Evolutionary conservation across 2,113 vertebrate genomes (phyloP), one percentile per base, ranked within the genome.

Genomic region (Tachysurus fulvidraco): DNA sequence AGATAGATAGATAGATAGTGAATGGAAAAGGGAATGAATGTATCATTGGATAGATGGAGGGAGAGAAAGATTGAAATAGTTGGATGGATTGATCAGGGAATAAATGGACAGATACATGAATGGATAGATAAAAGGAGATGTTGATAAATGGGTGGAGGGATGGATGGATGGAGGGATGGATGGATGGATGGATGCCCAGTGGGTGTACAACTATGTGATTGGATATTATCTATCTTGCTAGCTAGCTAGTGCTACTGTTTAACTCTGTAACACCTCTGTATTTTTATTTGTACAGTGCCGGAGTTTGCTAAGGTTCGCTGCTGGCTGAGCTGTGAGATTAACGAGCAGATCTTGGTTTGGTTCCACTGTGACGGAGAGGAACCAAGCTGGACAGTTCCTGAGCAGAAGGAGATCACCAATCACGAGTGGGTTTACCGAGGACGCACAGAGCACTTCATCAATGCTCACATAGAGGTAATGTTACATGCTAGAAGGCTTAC

Each of bases 261-360:
- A 65, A 21, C 46, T 62, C 28, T 50, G 2, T 69, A 6, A 36
- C 1, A 55, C 30, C 52, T 80, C 1, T 62, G 16, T 85, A 21
- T 81, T 65, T 64, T 55, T 25, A 14, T 88, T 2, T 88, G 7
- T 78, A 25, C 91, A 98, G 97, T 95, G 60, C 96, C 93, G 0
- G 92, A 93, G 36, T 94, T 95, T 57, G 95, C 94, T 0, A 95
- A 90, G 57, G 92, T 95, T 23, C 91, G 84, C 52, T 82, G 91
- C 6, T 96, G 97, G 96, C 92, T 85, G 0, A 95, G 91, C 80
- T 94, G 94, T 0, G 96, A 97, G 92, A 85, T 94, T 21, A 96
- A 94, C 0, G 85, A 92, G 1, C 92, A 93, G 93, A 91, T 98
- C 83, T 90, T 96, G 89, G 77, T 96, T 12, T 96, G 96, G 96